Base-by-base conservation (phyloP, 2,113 vertebrate genomes). In the Callorhinus ursinus region DNA sequence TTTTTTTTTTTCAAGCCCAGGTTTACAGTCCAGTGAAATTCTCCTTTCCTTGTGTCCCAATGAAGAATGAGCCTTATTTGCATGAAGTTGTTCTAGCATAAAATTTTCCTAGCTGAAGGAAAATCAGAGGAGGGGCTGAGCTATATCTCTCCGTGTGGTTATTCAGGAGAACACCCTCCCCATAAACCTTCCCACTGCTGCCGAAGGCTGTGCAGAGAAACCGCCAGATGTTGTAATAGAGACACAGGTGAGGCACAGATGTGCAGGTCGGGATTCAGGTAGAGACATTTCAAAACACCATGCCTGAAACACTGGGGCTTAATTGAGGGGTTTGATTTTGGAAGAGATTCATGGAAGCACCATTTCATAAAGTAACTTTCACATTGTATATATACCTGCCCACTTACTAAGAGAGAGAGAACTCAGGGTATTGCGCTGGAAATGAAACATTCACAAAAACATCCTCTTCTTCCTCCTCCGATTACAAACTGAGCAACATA, bases 11-110 rank as follows among this genome's bases (percentile, higher is more conserved):
- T 88, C 22, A 15, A 90, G 46, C 26, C 22, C 59, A 4, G 6
- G 7, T 57, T 80, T 53, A 88, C 18, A 88, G 33, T 76, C 18
- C 28, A 63, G 88, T 86, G 53, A 74, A 65, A 74, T 21, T 84
- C 51, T 74, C 39, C 14, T 53, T 59, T 92, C 77, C 49, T 55
- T 88, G 26, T 9, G 7, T 22, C 95, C 24, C 36, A 74, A 7
- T 86, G 74, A 96, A 94, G 80, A 97, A 74, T 71, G 65, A 89
- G 4, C 15, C 46, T 91, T 53, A 88, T 97, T 95, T 97, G 57
- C 90, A 93, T 84, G 33, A 89, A 98, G 63, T 74, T 96, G 90
- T 97, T 97, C 57, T 97, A 97, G 88, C 39, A 95, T 96, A 96
- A 98, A 96, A 93, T 95, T 95, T 94, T 93, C 80, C 95, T 96